A percentile compares a stretch with the other conserved stretches of the same genome.
These are phyloP conservation scores for Campoletis raptor DNA, from an alignment of 2,888 invertebrate genomes.

Conservation along the genomic window DNA sequence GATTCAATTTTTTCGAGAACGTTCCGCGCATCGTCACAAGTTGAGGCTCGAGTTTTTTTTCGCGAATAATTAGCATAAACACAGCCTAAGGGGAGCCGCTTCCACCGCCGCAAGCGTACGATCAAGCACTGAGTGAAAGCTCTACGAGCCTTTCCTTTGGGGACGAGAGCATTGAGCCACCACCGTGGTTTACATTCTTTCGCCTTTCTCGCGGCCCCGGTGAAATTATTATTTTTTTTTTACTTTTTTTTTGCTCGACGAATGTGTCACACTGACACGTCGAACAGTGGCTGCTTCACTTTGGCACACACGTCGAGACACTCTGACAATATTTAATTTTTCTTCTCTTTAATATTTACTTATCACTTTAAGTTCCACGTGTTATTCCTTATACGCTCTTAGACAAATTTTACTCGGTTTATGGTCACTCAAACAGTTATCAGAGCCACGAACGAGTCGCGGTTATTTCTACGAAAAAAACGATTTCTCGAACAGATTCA, in stretches of 20 bases:
- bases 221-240: slow-evolving; percentile 24
- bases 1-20: background rate
- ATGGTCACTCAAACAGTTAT: slow-evolving; percentile 1
- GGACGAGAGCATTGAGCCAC: slow-evolving; percentile 39
- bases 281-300: slow-evolving; percentile 39
- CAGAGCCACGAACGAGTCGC: background rate
- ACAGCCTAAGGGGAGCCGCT: slow-evolving; percentile 57
- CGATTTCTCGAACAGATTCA: background rate
- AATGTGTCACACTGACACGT: slow-evolving; percentile 53
- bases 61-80: slow-evolving; percentile 65
- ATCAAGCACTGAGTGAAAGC: slow-evolving; percentile 71
- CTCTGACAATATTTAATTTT: slow-evolving; percentile 42
- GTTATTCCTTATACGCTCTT: background rate
- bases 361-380: background rate
- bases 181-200: slow-evolving; percentile 53
- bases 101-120: slow-evolving; percentile 68
- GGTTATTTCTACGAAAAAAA: slow-evolving; percentile 31
- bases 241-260: slow-evolving; percentile 5
- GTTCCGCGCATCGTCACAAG: slow-evolving; percentile 5
- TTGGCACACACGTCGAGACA: slow-evolving; percentile 30
- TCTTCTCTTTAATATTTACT: slow-evolving; percentile 13
- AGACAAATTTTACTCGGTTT: slow-evolving; percentile 4
- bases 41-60: slow-evolving; percentile 37
- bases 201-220: slow-evolving; percentile 38
- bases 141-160: slow-evolving; percentile 46